phyloP scores from a whole-genome alignment of 2,888 invertebrate species.

The Caenorhabditis sp. region DNA sequence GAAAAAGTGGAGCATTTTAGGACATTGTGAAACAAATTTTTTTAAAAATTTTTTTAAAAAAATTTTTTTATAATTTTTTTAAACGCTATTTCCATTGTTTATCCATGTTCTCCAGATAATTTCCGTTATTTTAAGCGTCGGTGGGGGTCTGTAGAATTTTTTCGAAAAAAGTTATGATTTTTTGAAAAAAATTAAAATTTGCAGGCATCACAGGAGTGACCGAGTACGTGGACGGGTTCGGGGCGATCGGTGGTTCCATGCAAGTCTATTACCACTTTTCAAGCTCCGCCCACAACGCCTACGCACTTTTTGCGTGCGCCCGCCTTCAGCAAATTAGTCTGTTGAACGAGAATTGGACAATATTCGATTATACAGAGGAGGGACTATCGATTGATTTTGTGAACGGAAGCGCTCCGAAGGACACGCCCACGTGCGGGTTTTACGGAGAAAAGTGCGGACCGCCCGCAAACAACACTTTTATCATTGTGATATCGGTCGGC shows the following conservation, averaged over 20 bases:
- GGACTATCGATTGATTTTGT: constrained; percentile 49
- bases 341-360: constrained; percentile 1
- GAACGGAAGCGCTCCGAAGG: constrained; percentile 50
- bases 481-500: constrained; percentile 51
- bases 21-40: not conserved
- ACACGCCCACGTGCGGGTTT: constrained; percentile 59
- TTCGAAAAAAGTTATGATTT: not conserved
- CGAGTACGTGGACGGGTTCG: constrained; percentile 61
- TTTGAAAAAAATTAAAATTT: not conserved
- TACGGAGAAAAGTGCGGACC: constrained; percentile 53
- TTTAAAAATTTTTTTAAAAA: not conserved
- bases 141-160: not conserved
- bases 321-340: constrained; percentile 32
- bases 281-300: constrained; percentile 18
- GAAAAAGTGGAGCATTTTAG: not conserved
- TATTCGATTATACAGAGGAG: constrained; percentile 34
- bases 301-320: constrained; percentile 35
- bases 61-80: not conserved
- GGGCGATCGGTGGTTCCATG: constrained; percentile 54
- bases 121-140: not conserved
- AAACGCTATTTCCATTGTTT: no score
- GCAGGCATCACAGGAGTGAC: constrained; percentile 59
- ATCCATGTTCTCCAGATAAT: no score
- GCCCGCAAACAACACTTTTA: constrained; percentile 34
- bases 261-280: constrained; percentile 51